These are phyloP conservation scores for Labrus mixtus DNA, from an alignment of 2,113 vertebrate genomes.

Conservation along the genomic window DNA sequence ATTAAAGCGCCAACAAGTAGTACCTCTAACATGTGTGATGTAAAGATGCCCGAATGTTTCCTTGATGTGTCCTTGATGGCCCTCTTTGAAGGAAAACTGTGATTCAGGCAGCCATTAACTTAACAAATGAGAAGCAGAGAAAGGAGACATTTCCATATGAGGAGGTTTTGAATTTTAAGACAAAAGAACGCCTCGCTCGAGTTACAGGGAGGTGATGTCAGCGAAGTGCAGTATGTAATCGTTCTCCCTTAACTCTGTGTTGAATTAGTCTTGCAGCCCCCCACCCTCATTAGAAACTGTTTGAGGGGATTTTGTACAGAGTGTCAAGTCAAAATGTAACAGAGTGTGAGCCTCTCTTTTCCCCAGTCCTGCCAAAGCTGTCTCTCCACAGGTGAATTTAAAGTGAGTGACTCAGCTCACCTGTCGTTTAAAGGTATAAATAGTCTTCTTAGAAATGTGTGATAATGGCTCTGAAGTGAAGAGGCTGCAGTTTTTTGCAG, in stretches of 20 bases:
- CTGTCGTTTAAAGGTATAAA: constrained; percentile 1
- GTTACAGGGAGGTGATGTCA: neutral
- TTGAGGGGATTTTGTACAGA: constrained; percentile 8
- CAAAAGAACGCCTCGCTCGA: neutral
- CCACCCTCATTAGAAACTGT: constrained; percentile 5
- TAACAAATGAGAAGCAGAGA: constrained; percentile 1
- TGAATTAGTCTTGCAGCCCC: constrained; percentile 3
- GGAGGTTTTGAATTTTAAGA: neutral
- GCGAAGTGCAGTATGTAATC: neutral
- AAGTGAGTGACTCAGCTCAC: constrained; percentile 27
- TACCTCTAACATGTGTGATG: neutral
- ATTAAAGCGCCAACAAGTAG: neutral
- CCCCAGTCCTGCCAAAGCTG: constrained; percentile 3
- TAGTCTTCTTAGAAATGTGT: constrained; percentile 12
- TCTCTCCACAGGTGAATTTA: constrained; percentile 22
- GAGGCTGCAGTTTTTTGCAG: constrained; percentile 11
- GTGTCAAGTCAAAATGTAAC: neutral
- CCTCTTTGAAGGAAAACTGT: neutral
- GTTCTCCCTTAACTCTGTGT: constrained; percentile 1
- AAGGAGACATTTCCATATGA: constrained; percentile 10
- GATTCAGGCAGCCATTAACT: neutral
- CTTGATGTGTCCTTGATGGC: neutral
- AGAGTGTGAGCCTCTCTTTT: neutral
- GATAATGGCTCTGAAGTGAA: constrained; percentile 12
- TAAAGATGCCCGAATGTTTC: fast-evolving